Base-by-base conservation (phyloP, 2,797 vertebrate species). In the Diplodus puntazzo region DNA sequence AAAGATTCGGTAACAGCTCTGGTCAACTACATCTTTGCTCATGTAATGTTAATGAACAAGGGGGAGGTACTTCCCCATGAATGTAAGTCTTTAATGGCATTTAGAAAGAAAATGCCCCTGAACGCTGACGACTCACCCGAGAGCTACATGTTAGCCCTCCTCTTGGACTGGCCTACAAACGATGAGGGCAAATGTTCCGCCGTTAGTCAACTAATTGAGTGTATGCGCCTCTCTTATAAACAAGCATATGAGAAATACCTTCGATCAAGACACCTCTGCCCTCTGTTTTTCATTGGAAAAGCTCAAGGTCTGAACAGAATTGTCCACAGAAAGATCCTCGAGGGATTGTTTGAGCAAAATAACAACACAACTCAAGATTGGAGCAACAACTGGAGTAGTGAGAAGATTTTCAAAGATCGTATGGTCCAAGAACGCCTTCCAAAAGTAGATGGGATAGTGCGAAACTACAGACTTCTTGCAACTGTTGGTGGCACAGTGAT, bases 261-360 rank as follows among this genome's bases (percentile, higher is more conserved):
- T 55, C 13, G 11, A 14, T 61, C 58, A 12, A 74, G 83, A 45
- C 65, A 62, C 48, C 83, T 81, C 3, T 20, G 11, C 14, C 80
- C 86, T 12, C 23, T 81, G 72, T 79, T 85, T 71, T 88, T 83
- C 62, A 63, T 83, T 12, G 78, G 78, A 21, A 69, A 71, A 14
- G 72, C 69, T 34, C 3, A 71, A 69, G 62, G 2, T 30, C 39
- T 59, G 69, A 43, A n/a, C 1, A 83, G 75, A 52, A 55, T 68
- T 48, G 62, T 87, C 67, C 80, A 70, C 52, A 81, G 68, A 57
- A 55, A 8, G 2, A 11, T 60, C 34, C 48, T 83, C 0, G 57
- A 83, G 21, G 0, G 0, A 21, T 2, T 69, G 10, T 5, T 20
- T 0, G 0, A 46, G 0, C 8, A 12, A 21, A 30, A 25, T 8